These are phyloP conservation scores for Lasioglossum vierecki DNA, from an alignment of 2,888 invertebrate species.

Conservation along the genomic window DNA sequence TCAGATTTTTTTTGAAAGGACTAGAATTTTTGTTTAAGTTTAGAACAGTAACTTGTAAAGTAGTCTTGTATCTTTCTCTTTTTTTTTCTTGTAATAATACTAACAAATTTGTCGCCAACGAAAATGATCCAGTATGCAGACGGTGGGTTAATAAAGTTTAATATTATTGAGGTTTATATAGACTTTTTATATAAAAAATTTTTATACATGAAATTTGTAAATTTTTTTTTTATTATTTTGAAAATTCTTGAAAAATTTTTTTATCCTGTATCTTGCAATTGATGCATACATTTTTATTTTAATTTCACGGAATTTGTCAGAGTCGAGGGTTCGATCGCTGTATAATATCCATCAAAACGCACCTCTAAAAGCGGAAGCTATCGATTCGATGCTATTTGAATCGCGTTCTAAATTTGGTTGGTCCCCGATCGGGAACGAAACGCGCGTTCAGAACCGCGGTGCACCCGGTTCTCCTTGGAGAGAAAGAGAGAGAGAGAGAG, in stretches of 20 bases:
- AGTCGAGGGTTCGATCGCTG: not conserved
- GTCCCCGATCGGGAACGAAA: not conserved
- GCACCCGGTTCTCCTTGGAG: not conserved
- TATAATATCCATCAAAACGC: not conserved
- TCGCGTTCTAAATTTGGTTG: constrained; percentile 1
- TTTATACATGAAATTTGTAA: no score
- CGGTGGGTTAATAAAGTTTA: no score
- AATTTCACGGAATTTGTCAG: not conserved
- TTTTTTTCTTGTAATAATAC: no score
- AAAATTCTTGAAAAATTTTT: no score
- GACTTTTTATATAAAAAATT: no score
- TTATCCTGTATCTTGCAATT: no score
- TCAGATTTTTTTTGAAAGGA: not conserved
- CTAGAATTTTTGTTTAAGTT: not conserved
- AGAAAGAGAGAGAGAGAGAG: not conserved
- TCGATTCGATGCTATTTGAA: not conserved
- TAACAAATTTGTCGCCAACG: no score
- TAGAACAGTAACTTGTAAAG: no score
- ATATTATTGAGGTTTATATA: no score
- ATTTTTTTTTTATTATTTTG: no score
- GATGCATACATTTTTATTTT: not conserved
- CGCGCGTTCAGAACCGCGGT: not conserved
- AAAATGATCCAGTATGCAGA: no score
- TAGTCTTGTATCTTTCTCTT: no score
- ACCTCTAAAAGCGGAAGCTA: not conserved